These are phyloP conservation scores for human (Homo sapiens) DNA, from an alignment of 2,113 vertebrate genomes.

Conservation along the genomic window GRCh38 chr4:81673501-81674000, in stretches of 20 bases:
- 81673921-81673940: not conserved
- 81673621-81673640: not conserved
- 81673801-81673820: not conserved
- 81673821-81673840: not conserved
- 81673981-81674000: not conserved
- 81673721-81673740: not conserved
- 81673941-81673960: not conserved
- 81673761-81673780: not conserved
- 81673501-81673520: not conserved
- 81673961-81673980: not conserved
- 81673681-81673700: not conserved
- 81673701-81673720: not conserved
- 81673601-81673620: fast-evolving
- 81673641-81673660: not conserved
- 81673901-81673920: not conserved
- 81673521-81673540: not conserved
- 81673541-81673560: not conserved
- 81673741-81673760: not conserved
- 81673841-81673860: not conserved
- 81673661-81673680: not conserved
- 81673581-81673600: not conserved
- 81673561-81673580: not conserved
- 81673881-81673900: not conserved
- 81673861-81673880: not conserved
- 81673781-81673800: not conserved